Base-by-base conservation (phyloP, 1,140 invertebrate genomes). In the Acromyrmex heyeri region DNA sequence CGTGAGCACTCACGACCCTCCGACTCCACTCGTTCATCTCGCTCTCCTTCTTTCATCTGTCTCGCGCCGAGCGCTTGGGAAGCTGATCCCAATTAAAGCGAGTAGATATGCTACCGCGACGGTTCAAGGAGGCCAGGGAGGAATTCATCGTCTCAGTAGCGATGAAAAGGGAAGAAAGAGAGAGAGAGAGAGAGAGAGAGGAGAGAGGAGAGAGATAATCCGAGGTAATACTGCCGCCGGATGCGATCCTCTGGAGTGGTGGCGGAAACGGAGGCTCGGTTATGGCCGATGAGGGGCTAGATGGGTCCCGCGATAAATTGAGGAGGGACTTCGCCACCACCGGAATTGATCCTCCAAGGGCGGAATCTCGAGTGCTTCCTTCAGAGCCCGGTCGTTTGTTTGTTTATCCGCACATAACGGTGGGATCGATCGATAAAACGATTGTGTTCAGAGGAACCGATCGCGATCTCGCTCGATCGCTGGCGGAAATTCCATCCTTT, bases 81-180 rank as follows among this genome's bases (percentile, higher is more conserved):
- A 91, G 89, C 92, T 92, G 92, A 92, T 93, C 91, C 87, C 88
- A 90, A 91, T 90, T 91, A 88, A 89, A 91, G 91, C 87, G 89
- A 93, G 92, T 92, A 91, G 91, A 92, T 92, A 89, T 89, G 83
- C 89, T 87, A 88, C 85, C 87, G 69, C 65, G 86, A n/a, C 38
- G 59, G 77, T 77, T 70, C 34, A 61, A 85, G 57, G 62, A 61
- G 73, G 34, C 24, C 30, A 24, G 21, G 48, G 30, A 1, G 64
- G 61, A 69, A 86, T 86, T 86, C 76, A 79, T 59, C 61, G 75
- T 81, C 62, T 64, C 76, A 53, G 24, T 18, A 38, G 50, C 48
- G 34, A 55, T 34, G 65, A 75, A 65, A 50, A 30, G 53, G 16
- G 18, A 30, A 34, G 62, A 8, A n/a, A 44, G 50, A 21, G 67